A percentile compares a stretch with the other conserved stretches of the same genome.
These are phyloP conservation scores for Perizoma flavofasciatum DNA, from an alignment of 2,888 invertebrate species.

Conservation along the genomic window DNA sequence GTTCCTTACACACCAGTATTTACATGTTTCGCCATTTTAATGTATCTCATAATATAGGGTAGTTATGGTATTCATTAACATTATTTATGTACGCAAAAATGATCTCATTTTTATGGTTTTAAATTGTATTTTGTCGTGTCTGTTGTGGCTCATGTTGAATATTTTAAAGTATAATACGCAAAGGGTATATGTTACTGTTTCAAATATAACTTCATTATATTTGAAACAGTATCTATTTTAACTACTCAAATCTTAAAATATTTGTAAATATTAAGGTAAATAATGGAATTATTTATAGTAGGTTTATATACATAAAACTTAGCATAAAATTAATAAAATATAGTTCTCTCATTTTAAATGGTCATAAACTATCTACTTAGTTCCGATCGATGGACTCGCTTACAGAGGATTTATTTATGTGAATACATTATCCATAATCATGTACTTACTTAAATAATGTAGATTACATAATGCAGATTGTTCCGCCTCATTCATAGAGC, in stretches of 20 bases:
- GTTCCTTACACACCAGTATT: constrained; percentile 69
- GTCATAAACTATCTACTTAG: constrained; percentile 1
- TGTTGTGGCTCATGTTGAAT: constrained; percentile 26
- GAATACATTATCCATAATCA: constrained; percentile 4
- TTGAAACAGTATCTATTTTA: constrained; percentile 7
- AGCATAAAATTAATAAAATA: background rate
- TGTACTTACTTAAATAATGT: too few relatives aligned
- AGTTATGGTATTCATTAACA: constrained; percentile 46
- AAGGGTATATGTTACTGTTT: constrained; percentile 20
- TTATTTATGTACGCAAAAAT: constrained; percentile 46
- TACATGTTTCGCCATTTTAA: constrained; percentile 58
- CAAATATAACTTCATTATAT: constrained; percentile 14
- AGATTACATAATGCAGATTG: constrained; percentile 4
- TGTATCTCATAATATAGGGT: constrained; percentile 60
- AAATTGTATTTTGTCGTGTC: constrained; percentile 16
- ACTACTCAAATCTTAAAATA: constrained; percentile 9
- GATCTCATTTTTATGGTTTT: constrained; percentile 48
- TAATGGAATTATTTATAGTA: constrained; percentile 5
- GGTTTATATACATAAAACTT: too few relatives aligned
- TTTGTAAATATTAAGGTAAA: background rate
- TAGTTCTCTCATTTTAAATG: constrained; percentile 3
- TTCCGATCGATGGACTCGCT: background rate
- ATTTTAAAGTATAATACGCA: constrained; percentile 6
- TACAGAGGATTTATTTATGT: background rate
- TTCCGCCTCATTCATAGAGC: constrained; percentile 20